phyloP scores from a whole-genome alignment of 2,113 vertebrate genomes.

The Hassar affinis region DNA sequence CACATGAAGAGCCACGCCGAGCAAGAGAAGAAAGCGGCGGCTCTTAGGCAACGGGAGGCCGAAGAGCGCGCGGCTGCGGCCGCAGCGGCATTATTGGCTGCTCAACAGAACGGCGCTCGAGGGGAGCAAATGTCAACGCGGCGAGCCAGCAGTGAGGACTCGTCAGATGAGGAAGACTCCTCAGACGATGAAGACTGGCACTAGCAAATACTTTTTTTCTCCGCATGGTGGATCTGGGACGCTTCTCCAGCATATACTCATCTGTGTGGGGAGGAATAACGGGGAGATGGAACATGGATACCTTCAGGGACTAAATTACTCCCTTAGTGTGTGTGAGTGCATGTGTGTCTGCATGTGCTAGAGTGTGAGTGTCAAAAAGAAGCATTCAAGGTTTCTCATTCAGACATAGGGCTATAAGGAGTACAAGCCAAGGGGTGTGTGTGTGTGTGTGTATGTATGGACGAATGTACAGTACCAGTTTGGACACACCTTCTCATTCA shows the following conservation, averaged over 20 bases:
- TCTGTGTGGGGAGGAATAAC: neutral
- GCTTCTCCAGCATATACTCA: slow-evolving; percentile 18
- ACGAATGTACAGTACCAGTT: too few relatives aligned
- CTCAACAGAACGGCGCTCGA: slow-evolving; percentile 68
- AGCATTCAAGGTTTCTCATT: slow-evolving; percentile 60
- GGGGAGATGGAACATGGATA: slow-evolving; percentile 1
- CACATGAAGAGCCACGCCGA: slow-evolving; percentile 99
- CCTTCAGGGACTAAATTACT: slow-evolving; percentile 62
- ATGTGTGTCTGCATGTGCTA: neutral
- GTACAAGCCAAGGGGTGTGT: slow-evolving; percentile 63
- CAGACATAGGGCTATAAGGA: slow-evolving; percentile 66
- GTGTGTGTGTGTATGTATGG: neutral
- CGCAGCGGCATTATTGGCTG: slow-evolving; percentile 61
- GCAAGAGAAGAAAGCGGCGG: slow-evolving; percentile 95
- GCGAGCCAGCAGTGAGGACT: slow-evolving; percentile 73
- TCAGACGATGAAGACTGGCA: slow-evolving; percentile 73
- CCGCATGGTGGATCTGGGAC: neutral
- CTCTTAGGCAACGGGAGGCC: slow-evolving; percentile 80
- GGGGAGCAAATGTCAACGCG: slow-evolving; percentile 55
- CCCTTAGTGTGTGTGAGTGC: slow-evolving; percentile 34
- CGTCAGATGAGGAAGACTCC: slow-evolving; percentile 74
- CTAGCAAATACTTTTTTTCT: slow-evolving; percentile 45
- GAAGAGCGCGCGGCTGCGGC: slow-evolving; percentile 69
- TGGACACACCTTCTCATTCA: too few relatives aligned
- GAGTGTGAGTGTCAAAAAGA: slow-evolving; percentile 57